Conservation (phyloP, 2,113 vertebrate species). For the Pelusios castaneus region DNA sequence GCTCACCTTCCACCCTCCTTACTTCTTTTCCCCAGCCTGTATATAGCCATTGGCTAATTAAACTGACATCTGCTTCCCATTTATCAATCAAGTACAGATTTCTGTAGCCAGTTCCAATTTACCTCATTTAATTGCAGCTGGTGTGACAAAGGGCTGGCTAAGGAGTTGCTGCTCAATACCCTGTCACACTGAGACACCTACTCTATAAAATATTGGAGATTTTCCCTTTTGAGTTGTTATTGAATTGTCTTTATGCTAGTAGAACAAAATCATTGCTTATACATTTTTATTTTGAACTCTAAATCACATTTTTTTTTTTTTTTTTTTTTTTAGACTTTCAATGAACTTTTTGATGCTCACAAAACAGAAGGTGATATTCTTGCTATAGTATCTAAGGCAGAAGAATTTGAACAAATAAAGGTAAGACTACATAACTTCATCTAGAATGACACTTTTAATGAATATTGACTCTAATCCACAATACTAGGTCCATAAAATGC, state of each 20-base stretch:
- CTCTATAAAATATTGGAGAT: not conserved
- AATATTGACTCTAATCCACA: not conserved
- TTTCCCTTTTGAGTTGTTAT: not conserved
- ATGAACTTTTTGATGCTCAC: constrained; percentile 93
- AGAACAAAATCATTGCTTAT: not conserved
- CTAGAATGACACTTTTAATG: not conserved
- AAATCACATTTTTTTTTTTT: constrained; percentile 47
- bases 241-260: not conserved
- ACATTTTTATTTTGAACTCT: constrained; percentile 42
- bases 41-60: no score
- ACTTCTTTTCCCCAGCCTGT: no score
- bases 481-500: not conserved
- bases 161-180: no score
- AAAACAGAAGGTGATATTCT: constrained; percentile 94
- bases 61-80: no score
- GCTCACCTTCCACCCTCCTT: no score
- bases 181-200: not conserved
- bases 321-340: constrained; percentile 89
- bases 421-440: constrained; percentile 74
- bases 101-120: no score
- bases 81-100: no score
- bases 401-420: constrained; percentile 99
- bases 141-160: no score
- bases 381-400: constrained; percentile 95
- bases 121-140: no score